These are phyloP conservation scores for Drosophila niveifrons DNA, from an alignment of 2,888 invertebrate genomes.

Conservation along the genomic window DNA sequence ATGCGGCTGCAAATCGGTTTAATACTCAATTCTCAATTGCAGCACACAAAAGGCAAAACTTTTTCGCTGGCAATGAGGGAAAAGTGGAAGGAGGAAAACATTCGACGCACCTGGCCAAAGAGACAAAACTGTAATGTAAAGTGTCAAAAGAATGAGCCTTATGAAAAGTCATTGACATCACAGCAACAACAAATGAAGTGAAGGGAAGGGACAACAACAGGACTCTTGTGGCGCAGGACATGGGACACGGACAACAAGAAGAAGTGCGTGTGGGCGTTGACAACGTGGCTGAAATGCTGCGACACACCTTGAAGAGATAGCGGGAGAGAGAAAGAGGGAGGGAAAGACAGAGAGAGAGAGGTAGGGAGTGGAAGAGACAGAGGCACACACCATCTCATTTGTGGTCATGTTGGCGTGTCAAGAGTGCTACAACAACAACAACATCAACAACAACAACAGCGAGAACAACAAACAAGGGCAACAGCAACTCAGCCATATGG, in stretches of 20 bases:
- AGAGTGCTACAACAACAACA: conserved; percentile 43
- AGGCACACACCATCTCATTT: conserved; percentile 75
- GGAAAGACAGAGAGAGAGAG: conserved; percentile 21
- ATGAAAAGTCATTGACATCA: conserved; percentile 68
- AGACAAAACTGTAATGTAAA: conserved; percentile 46
- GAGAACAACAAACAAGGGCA: conserved; percentile 26
- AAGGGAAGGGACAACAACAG: not conserved
- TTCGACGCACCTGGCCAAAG: conserved; percentile 4
- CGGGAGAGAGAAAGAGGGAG: not conserved
- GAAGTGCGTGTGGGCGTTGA: conserved; percentile 65
- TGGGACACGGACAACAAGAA: not conserved
- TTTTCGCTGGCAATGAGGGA: not conserved
- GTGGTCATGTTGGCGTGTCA: conserved; percentile 75
- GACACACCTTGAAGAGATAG: conserved; percentile 26
- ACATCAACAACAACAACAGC: conserved; percentile 8
- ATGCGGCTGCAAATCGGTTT: conserved; percentile 45
- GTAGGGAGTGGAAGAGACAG: conserved; percentile 34
- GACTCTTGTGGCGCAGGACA: conserved; percentile 5
- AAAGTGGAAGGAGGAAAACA: not conserved
- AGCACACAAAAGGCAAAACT: not conserved
- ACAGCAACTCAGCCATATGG: conserved; percentile 60
- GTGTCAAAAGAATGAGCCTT: conserved; percentile 62
- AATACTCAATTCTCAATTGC: conserved; percentile 22
- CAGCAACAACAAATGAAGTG: conserved; percentile 5
- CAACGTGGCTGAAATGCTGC: conserved; percentile 41